Evolutionary conservation across 1,140 invertebrate species (phyloP).

Genomic region (Mizuhopecten yessoensis): DNA sequence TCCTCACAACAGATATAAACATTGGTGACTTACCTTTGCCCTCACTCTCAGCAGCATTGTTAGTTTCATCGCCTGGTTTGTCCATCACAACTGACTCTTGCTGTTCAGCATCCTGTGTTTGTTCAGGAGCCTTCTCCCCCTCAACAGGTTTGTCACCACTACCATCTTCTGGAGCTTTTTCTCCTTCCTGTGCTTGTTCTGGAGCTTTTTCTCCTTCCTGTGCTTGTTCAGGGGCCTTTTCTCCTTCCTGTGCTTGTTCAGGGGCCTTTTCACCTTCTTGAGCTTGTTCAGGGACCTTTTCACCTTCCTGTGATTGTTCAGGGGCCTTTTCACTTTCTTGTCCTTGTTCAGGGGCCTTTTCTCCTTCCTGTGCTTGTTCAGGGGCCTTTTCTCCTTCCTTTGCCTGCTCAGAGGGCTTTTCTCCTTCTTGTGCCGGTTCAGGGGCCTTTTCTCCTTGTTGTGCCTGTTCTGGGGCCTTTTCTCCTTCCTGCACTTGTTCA

Average conservation of each 20-base stretch:
- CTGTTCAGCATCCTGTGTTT: constrained; percentile 41
- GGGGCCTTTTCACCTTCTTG: constrained; percentile 42
- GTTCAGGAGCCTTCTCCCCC: constrained; percentile 30
- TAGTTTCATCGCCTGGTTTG: constrained; percentile 12
- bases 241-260: constrained; percentile 45
- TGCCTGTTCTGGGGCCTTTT: not conserved
- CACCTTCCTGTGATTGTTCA: constrained; percentile 44
- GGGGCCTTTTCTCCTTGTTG: constrained; percentile 43
- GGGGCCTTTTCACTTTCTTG: constrained; percentile 46
- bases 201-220: constrained; percentile 45
- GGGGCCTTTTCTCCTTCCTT: not conserved
- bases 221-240: constrained; percentile 46
- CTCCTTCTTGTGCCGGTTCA: not conserved
- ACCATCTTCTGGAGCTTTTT: constrained; percentile 47
- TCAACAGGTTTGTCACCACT: not conserved
- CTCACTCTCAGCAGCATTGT: not conserved
- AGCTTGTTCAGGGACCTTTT: constrained; percentile 27
- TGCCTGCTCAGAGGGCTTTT: not conserved
- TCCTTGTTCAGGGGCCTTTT: constrained; percentile 46
- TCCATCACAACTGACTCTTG: not conserved
- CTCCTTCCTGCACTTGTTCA: constrained; percentile 36
- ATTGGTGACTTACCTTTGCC: not conserved
- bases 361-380: constrained; percentile 46
- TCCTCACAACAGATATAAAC: no score
- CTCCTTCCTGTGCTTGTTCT: constrained; percentile 48